Evolutionary conservation across 2,797 vertebrate genomes (phyloP).

Genomic region (Rhinogobio ventralis): DNA sequence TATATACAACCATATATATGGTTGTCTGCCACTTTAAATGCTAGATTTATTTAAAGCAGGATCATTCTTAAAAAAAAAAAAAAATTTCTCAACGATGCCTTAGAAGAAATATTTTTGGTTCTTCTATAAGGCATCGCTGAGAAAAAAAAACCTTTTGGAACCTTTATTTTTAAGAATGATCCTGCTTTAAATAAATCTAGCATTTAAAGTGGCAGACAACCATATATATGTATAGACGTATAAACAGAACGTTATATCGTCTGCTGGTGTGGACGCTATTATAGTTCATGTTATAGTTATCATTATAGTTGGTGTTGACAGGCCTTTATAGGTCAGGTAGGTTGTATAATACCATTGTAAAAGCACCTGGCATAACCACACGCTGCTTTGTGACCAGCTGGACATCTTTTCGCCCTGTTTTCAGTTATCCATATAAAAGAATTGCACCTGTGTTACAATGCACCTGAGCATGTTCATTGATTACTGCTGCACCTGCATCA

Average conservation of each 20-base stretch:
- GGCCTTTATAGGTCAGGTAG: background rate
- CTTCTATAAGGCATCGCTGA: background rate
- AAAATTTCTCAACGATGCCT: background rate
- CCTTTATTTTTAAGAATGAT: background rate
- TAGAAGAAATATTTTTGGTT: background rate
- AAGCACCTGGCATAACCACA: constrained; percentile 18
- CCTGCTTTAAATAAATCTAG: background rate
- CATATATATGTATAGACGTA: no score
- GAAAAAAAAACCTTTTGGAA: background rate
- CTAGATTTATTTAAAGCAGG: background rate
- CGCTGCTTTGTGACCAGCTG: constrained; percentile 28
- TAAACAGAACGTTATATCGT: background rate
- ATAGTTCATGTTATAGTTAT: background rate
- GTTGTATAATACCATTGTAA: constrained; percentile 8
- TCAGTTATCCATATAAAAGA: constrained; percentile 30
- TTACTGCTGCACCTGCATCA: constrained; percentile 35
- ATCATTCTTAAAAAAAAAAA: background rate
- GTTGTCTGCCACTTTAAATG: background rate
- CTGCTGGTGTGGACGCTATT: background rate
- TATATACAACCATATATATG: no score
- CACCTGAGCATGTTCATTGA: constrained; percentile 50
- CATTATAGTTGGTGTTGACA: background rate
- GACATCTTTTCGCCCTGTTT: constrained; percentile 14
- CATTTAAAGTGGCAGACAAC: background rate
- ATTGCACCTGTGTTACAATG: constrained; percentile 40